Evolutionary conservation across 2,888 invertebrate species (phyloP), one percentile per base, ranked within the genome.

Genomic region (Pseudococcus jackbeardsleyi): DNA sequence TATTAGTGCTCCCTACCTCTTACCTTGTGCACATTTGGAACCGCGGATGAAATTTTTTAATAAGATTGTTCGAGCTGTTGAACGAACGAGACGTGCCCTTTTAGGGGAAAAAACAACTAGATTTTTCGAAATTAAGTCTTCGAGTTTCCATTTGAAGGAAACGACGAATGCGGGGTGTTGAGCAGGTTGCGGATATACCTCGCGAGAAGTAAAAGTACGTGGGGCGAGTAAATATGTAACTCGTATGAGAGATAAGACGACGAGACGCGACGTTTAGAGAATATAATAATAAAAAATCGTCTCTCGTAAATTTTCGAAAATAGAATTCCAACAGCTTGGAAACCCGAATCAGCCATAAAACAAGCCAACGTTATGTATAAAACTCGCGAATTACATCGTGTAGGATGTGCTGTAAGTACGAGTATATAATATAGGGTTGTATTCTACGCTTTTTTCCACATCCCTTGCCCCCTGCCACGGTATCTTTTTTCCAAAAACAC

Each of bases 301-400:
- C 17, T n/a, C 7, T 77, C 22, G 26, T 77, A 42, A 39, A 77
- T 77, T 77, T 77, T 42, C 77, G 33, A 77, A 77, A 77, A 77
- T 42, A 42, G n/a, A 77, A 77, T 77, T 77, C 77, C 77, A 77
- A 42, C 77, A 42, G 77, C 77, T 77, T 42, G 77, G 26, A 3
- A 77, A 77, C 77, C 42, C n/a, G 77, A 77, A 77, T 77, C 77
- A 77, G 77, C 42, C 42, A 77, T 68, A 68, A 68, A 68, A 33
- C 77, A 39, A 77, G 42, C 39, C 26, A 42, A 42, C 77, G 77
- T n/a, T 77, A 42, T n/a, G 77, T 77, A 77, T 42, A 77, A 42
- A 77, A 77, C 77, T 77, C 77, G 77, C 77, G 77, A 77, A 77
- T 77, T 77, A 77, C 77, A 77, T 42, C 42, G 42, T 42, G 42